A percentile compares a stretch with the other conserved stretches of the same genome.
Evolutionary conservation across 2,888 invertebrate species (phyloP).

Genomic region (Kuschelorhynchus macadamiae): DNA sequence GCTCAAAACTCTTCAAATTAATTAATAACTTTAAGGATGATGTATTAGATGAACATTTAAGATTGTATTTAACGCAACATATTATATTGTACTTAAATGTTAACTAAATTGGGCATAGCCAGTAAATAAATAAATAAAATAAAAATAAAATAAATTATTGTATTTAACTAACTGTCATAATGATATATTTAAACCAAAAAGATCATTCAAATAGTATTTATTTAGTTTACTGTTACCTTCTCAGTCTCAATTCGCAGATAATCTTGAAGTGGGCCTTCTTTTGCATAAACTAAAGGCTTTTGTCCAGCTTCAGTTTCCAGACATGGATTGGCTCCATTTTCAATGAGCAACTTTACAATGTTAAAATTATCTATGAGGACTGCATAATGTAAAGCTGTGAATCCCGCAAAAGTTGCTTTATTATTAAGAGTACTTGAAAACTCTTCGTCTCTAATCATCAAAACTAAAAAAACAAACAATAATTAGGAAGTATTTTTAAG

Average conservation of each 20-base stretch:
- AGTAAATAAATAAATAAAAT: no score
- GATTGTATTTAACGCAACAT: no score
- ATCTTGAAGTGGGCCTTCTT: conserved; percentile 75
- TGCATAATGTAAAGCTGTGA: conserved; percentile 92
- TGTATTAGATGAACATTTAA: no score
- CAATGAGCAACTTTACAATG: conserved; percentile 77
- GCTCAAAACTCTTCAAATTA: no score
- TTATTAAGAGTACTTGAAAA: conserved; percentile 81
- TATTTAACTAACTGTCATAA: no score
- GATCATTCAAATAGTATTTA: no score
- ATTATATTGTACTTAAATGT: no score
- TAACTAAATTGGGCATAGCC: no score
- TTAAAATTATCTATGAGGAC: conserved; percentile 80
- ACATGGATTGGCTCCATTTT: conserved; percentile 82
- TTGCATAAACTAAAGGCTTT: conserved; percentile 81
- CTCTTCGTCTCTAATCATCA: conserved; percentile 83
- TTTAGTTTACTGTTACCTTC: conserved; percentile 60
- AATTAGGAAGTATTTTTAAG: no score
- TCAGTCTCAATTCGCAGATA: conserved; percentile 73
- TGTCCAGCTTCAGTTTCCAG: conserved; percentile 85
- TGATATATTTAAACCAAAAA: no score
- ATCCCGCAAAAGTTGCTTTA: conserved; percentile 84
- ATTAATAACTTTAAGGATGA: no score
- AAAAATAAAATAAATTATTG: no score
- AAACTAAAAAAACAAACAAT: conserved; percentile 70